Percentiles rank a stretch among this genome's conserved stretches.
These are phyloP conservation scores for Hydrotaea diabolus DNA, from an alignment of 2,888 invertebrate genomes.

Conservation along the genomic window DNA sequence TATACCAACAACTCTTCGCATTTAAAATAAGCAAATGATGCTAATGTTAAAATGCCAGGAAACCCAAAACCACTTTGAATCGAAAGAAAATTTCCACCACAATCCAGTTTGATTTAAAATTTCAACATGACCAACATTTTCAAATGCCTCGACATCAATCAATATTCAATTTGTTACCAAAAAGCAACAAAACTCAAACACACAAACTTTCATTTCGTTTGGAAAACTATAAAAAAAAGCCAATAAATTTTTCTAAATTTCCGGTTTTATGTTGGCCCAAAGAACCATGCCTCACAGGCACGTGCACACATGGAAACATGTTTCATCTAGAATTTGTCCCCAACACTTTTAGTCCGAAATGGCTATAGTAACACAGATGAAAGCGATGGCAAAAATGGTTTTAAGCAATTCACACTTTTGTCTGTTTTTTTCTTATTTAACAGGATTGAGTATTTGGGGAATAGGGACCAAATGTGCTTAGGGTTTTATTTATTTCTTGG, in stretches of 20 bases:
- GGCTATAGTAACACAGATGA: neutral
- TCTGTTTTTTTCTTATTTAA: constrained; percentile 14
- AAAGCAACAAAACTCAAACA: too few relatives aligned
- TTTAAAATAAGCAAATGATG: too few relatives aligned
- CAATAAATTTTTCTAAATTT: constrained; percentile 14
- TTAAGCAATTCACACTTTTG: constrained; percentile 29
- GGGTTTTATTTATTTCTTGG: neutral
- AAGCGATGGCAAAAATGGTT: constrained; percentile 1
- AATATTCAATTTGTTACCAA: too few relatives aligned
- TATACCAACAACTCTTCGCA: too few relatives aligned
- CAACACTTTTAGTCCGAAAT: constrained; percentile 17
- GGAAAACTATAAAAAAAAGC: neutral
- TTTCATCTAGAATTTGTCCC: neutral
- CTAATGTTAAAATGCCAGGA: too few relatives aligned
- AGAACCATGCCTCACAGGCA: neutral
- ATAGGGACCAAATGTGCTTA: neutral
- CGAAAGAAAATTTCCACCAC: too few relatives aligned
- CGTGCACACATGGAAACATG: neutral
- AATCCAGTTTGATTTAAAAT: too few relatives aligned
- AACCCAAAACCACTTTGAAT: too few relatives aligned
- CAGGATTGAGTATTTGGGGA: neutral
- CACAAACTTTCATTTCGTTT: too few relatives aligned
- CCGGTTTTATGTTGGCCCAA: neutral
- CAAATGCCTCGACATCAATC: too few relatives aligned
- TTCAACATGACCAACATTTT: too few relatives aligned